Base-by-base conservation (phyloP, 2,797 vertebrate species). In the Anas georgica region DNA sequence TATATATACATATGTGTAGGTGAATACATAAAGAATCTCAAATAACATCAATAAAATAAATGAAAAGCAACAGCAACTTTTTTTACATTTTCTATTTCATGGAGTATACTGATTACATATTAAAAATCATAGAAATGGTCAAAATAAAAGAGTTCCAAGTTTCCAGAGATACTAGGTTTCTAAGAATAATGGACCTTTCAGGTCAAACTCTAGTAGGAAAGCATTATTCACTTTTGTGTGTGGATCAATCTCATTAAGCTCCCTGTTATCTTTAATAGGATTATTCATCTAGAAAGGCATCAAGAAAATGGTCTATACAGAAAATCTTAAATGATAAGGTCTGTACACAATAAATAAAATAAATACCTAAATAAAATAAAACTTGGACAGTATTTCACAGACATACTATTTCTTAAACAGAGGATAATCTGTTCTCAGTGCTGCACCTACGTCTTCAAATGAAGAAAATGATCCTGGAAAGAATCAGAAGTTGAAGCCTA, bases 221-320 rank as follows among this genome's bases (percentile, higher is more conserved):
- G 91, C 92, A 96, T 97, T 96, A 97, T 97, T 98, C 97, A 96
- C 88, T 95, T 95, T 22, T 37, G 41, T 48, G 43, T 89, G 94
- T 83, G 60, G 97, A 98, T 98, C 97, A 86, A 88, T 96, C 88
- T 94, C 95, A 96, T 98, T 97, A 97, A 97, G 88, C 68, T 90
- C 54, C 82, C 48, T 94, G 56, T 86, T 97, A 33, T 73, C 60
- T 96, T 96, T 97, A 97, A 95, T 93, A 93, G 85, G 87, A 94
- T 88, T 78, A 87, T 98, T 97, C 97, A 94, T 97, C 95, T 86
- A 62, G 74, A 84, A 90, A 84, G 73, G 62, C 76, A 93, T 91
- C 81, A 52, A 26, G 59, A 95, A 74, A 87, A 80, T 85, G 43
- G 28, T 64, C 43, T 66, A 58, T 66, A 69, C 46, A 86, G 79